Evolutionary conservation across 2,888 invertebrate species (phyloP), one percentile per base, ranked within the genome.

Genomic region (Geophilus truncorum): DNA sequence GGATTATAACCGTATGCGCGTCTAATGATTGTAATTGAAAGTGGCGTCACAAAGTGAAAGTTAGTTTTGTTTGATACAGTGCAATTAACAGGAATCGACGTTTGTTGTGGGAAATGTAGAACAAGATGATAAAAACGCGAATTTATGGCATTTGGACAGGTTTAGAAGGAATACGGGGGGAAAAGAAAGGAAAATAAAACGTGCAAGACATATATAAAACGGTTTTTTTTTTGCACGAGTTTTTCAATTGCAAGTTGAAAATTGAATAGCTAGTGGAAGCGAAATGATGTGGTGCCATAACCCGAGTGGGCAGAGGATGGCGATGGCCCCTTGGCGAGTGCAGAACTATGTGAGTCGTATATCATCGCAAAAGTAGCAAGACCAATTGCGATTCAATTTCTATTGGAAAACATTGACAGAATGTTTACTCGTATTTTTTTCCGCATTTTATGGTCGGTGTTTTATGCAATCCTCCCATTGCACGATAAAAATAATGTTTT

Each of bases 241-340:
- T 62, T 62, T 62, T 62, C 62, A 62, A 62, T 62, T 62, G 62
- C 62, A 62, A 62, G 62, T 62, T 62, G 62, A 62, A 62, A 62
- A 62, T 62, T 62, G 62, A 62, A 62, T 62, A 62, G 62, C 62
- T 45, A 62, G 21, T 62, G 62, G 25, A 62, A 28, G 62, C 25
- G 62, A 62, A 62, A 62, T 62, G 62, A 62, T 62, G 62, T 62
- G 62, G 25, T 62, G 62, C 62, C 62, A 62, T 62, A 62, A 62
- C 62, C 62, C 62, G 25, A 62, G 62, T 62, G 62, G 62, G 62
- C 62, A 62, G 12, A 25, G 28, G 23, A 9, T 62, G 25, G 62
- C 28, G 62, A 62, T 62, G 62, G 62, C 62, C 62, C 62, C 25
- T 62, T 5, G 23, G 25, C 28, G 62, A 62, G 62, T 62, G 62